Base-by-base conservation (phyloP, 92 coral and sea anemone species). In the Parazoanthus atlanticus region DNA sequence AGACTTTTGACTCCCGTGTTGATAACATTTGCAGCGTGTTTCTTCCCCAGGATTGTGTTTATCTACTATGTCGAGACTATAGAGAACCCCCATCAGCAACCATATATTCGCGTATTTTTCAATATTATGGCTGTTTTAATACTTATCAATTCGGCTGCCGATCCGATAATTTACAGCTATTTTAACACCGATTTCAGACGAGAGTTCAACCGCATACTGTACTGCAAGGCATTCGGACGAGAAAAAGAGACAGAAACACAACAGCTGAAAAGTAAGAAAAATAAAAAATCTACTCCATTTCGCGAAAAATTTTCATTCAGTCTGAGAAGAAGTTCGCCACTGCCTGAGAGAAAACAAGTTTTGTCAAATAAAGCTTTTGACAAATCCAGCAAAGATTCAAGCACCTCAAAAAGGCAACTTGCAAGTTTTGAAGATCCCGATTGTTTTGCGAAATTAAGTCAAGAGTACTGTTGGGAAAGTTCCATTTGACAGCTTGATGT, bases 161-260 rank as follows among this genome's bases (percentile, higher is more conserved):
- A 96, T 36, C 98, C 98, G 16, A 74, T 96, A 28, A 95, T 96
- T 56, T 96, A 96, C 85, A 92, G 95, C 36, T 91, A 92, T 11
- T 93, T 95, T 2, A 96, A 95, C 88, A 86, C 97, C 65, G 98
- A 96, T 58, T 96, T 96, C 89, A 93, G 98, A 13, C 93, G 96
- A 36, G 98, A 96, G 69, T 93, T 96, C 52, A 65, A 80, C 25
- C 92, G 84, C 13, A 76, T 89, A 1, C 78, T 95, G 40, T 88
- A 92, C 32, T 91, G 98, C 9, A 77, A 77, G 58, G 19, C 21
- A 23, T 25, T 43, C 30, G n/a, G 56, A 78, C 16, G 81, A 25
- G 16, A 78, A 40, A 41, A 78, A 46, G 23, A 4, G 19, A 46
- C 36, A 21, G 31, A 23, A 5, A 78, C 23, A 29, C 65, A 38